These are phyloP conservation scores for Cepaea nemoralis DNA, from an alignment of 1,140 invertebrate genomes.

Conservation along the genomic window DNA sequence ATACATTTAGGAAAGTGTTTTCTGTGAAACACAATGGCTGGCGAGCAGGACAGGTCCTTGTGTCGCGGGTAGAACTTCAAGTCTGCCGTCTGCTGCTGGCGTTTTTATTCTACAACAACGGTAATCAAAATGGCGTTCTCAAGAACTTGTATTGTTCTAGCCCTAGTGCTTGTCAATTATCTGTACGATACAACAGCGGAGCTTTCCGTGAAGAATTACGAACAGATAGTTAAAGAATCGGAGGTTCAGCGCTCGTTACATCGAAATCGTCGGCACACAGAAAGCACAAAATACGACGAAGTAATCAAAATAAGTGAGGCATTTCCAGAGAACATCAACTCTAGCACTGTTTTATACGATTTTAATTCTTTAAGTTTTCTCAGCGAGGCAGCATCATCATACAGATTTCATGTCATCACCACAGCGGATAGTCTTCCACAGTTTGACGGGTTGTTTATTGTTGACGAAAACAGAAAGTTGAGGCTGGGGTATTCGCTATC, in stretches of 20 bases:
- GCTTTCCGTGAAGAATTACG: background rate
- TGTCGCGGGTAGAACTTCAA: background rate
- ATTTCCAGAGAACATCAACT: slow-evolving; percentile 10
- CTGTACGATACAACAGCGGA: background rate
- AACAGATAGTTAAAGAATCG: background rate
- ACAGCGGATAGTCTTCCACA: slow-evolving; percentile 27
- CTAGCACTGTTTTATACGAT: slow-evolving; percentile 22
- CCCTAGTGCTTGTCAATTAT: background rate
- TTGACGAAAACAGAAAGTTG: slow-evolving; percentile 7
- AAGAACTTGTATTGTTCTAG: background rate
- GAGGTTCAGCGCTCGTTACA: background rate
- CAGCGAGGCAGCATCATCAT: slow-evolving; percentile 7
- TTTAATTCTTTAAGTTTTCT: slow-evolving; percentile 27
- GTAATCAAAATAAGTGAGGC: background rate
- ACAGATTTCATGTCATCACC: slow-evolving; percentile 20
- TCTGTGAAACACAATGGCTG: background rate
- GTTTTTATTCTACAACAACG: background rate
- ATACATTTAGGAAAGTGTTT: background rate
- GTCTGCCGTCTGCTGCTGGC: background rate
- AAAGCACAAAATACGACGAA: background rate
- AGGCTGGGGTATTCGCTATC: background rate
- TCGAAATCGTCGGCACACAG: background rate
- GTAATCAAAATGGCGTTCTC: background rate
- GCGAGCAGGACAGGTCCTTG: background rate
- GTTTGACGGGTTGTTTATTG: background rate